Percentiles rank a stretch among this genome's conserved stretches.
These are phyloP conservation scores for Panthera leo DNA, from an alignment of 2,113 vertebrate genomes.

Conservation along the genomic window DNA sequence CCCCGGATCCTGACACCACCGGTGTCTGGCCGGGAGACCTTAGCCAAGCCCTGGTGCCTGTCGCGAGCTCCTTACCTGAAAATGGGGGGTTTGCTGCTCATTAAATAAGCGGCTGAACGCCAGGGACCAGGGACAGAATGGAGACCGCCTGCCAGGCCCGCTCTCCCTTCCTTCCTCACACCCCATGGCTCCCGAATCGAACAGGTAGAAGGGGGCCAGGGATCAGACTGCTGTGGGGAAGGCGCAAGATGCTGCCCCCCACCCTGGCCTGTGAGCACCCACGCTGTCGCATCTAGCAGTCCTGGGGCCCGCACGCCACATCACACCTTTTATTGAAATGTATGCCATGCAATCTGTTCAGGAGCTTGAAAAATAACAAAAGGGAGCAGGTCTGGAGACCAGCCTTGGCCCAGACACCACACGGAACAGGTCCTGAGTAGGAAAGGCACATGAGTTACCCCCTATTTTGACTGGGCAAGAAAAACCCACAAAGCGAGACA, in stretches of 20 bases:
- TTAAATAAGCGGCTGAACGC: too few species aligned
- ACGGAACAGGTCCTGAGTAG: constrained; percentile 47
- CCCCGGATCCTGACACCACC: neutral
- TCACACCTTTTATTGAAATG: neutral
- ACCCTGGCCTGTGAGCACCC: neutral
- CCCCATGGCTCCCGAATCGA: too few species aligned
- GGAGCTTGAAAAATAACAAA: neutral
- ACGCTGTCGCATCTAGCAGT: neutral
- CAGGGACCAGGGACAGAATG: neutral
- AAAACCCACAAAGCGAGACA: neutral
- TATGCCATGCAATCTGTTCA: neutral
- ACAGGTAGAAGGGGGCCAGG: rapidly evolving
- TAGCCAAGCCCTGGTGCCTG: neutral
- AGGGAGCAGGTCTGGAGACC: neutral
- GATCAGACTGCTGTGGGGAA: rapidly evolving
- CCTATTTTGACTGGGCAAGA: neutral
- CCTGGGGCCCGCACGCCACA: neutral
- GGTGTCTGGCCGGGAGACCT: neutral
- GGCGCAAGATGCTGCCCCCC: rapidly evolving
- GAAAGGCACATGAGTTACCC: constrained; percentile 72
- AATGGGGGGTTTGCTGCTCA: rapidly evolving
- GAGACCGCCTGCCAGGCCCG: too few species aligned
- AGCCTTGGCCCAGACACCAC: neutral
- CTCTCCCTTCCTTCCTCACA: neutral
- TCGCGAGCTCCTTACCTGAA: rapidly evolving